phyloP scores from a whole-genome alignment of 2,797 vertebrate genomes.

The Ctenopoma multispine region DNA sequence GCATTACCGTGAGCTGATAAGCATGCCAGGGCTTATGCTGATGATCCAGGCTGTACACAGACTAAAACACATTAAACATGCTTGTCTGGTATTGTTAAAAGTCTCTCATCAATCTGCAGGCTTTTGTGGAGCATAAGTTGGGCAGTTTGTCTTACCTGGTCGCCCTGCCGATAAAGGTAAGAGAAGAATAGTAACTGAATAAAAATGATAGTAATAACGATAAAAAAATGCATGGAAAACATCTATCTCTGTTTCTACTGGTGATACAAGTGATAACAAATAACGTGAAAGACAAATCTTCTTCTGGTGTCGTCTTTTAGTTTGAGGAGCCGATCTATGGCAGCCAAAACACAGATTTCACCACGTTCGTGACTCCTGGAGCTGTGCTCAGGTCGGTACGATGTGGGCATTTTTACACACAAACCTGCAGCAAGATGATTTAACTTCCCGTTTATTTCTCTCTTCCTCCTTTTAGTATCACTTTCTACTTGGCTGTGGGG shows the following conservation, averaged over 20 bases:
- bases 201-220: no score
- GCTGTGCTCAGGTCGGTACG: slow-evolving; percentile 83
- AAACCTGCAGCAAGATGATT: no score
- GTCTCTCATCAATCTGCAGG: slow-evolving; percentile 57
- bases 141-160: slow-evolving; percentile 78
- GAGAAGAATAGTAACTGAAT: neutral
- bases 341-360: slow-evolving; percentile 82
- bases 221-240: no score
- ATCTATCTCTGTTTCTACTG: neutral
- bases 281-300: neutral
- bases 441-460: no score
- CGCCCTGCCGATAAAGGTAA: slow-evolving; percentile 81
- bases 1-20: neutral
- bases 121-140: slow-evolving; percentile 78
- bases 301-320: slow-evolving; percentile 54
- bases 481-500: slow-evolving; percentile 87
- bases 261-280: neutral
- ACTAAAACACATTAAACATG: no score
- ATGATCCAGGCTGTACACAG: no score
- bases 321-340: slow-evolving; percentile 87
- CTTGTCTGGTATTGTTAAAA: no score
- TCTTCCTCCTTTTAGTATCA: slow-evolving; percentile 74
- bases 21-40: no score
- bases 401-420: no score
- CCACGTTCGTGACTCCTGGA: slow-evolving; percentile 85